Base-by-base conservation (phyloP, 2,888 invertebrate species). In the Plebejus melissa region DNA sequence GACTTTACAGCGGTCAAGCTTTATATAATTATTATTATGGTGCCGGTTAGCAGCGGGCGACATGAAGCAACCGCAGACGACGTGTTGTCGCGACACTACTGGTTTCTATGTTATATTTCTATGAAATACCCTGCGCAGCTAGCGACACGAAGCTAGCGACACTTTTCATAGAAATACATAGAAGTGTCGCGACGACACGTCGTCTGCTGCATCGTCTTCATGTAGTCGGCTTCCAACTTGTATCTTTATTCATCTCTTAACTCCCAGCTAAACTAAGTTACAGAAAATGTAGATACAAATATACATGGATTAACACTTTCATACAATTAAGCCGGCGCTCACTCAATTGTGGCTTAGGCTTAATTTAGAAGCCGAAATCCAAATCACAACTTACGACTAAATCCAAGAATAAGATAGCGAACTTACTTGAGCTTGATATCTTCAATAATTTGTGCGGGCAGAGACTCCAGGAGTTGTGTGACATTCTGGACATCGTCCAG, bases 401-500 rank as follows among this genome's bases (percentile, higher is more conserved):
- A 50, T 46, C 36, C 41, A 69, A 16, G 32, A 69, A 41, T 74
- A 46, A 41, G 5, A 50, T 46, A 71, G 22, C 46, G 46, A 77
- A 86, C 93, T 92, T 84, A 93, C 93, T 90, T 93, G 58, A 93
- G 84, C 76, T 89, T 87, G 70, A 92, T 88, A 78, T 93, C 91
- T 38, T 90, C 90, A 2, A 87, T 85, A 57, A 93, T 85, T 80
- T 88, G 88, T 60, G 82, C 85, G 0, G 91, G 91, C 6, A 93
- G 83, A 75, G 91, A 78, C 76, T 93, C 91, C 78, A 93, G 82
- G 38, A 93, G 85, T 79, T 93, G 90, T 0, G 92, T 86, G 75
- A 90, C 87, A 80, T 93, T 93, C 69, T 92, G 85, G 74, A 86
- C 83, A 22, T 88, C 89, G 88, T 90, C 90, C n/a, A 85, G 83